These are phyloP conservation scores for Manis javanica DNA, from an alignment of 2,797 vertebrate species.

Conservation along the genomic window DNA sequence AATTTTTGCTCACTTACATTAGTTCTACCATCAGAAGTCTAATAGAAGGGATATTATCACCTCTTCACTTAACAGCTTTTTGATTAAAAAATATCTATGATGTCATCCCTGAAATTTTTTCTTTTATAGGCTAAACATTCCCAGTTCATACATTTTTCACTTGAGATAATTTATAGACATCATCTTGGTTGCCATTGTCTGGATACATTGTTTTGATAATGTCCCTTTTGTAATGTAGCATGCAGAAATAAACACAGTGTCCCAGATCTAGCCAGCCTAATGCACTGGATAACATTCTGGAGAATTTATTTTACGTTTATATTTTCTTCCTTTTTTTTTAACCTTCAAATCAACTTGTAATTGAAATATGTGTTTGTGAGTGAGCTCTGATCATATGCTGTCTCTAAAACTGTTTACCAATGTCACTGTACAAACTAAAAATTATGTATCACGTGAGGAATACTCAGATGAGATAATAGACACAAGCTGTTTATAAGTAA, in stretches of 20 bases:
- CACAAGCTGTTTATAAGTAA: background rate
- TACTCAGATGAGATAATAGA: constrained; percentile 32
- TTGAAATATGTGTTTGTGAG: constrained; percentile 49
- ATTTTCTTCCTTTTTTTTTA: constrained; percentile 5
- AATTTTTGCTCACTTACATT: background rate
- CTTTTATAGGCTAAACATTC: background rate
- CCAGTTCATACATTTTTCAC: background rate
- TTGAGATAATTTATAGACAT: constrained; percentile 37
- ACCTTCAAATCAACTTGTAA: background rate
- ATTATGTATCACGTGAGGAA: constrained; percentile 6
- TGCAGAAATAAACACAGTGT: constrained; percentile 45
- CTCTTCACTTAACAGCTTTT: background rate
- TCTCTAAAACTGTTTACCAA: constrained; percentile 39
- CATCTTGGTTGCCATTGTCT: constrained; percentile 39
- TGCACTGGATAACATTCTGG: background rate
- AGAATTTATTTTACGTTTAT: constrained; percentile 57
- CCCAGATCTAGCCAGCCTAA: background rate
- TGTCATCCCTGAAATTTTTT: background rate
- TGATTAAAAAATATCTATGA: constrained; percentile 28
- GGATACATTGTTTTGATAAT: constrained; percentile 39
- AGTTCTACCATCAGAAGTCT: background rate
- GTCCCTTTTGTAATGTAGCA: background rate
- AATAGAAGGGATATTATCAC: background rate
- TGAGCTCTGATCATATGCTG: background rate
- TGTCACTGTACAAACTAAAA: constrained; percentile 59